phyloP scores from a whole-genome alignment of 2,797 vertebrate genomes.

The Sebastes taczanowskii region DNA sequence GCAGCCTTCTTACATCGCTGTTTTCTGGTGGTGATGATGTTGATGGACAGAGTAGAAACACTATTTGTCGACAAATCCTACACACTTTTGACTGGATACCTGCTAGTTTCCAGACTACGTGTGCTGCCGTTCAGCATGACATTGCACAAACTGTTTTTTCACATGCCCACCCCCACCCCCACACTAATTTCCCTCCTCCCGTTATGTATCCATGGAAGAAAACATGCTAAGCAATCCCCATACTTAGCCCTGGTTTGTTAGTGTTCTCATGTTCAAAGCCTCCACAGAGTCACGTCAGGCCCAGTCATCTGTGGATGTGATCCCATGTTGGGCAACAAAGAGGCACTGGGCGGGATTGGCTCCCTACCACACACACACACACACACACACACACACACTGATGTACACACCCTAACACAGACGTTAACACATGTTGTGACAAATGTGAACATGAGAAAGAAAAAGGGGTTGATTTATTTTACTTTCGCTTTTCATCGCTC shows the following conservation, averaged over 20 bases:
- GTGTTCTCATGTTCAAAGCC: slow-evolving; percentile 63
- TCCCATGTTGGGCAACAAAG: slow-evolving; percentile 65
- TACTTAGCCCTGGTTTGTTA: slow-evolving; percentile 29
- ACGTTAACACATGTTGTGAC: not conserved
- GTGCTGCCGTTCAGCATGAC: slow-evolving; percentile 5
- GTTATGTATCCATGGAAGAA: slow-evolving; percentile 25
- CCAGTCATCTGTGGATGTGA: slow-evolving; percentile 44
- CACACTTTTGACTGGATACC: not conserved
- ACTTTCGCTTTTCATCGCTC: not conserved
- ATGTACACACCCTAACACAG: not conserved
- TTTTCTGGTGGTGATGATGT: not conserved
- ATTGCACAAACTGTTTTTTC: not conserved
- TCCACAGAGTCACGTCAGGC: slow-evolving; percentile 31
- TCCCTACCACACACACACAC: slow-evolving; percentile 10
- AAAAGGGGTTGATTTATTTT: not conserved
- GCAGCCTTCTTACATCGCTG: not conserved
- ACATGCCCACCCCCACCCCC: not conserved
- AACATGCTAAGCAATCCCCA: slow-evolving; percentile 37
- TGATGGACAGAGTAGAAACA: not conserved
- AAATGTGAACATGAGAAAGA: slow-evolving; percentile 6
- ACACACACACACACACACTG: not conserved
- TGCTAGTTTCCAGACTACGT: not conserved
- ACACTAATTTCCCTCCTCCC: not conserved
- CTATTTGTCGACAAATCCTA: not conserved
- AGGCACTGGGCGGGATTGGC: slow-evolving; percentile 33